These are phyloP conservation scores for Pitangus sulphuratus DNA, from an alignment of 2,797 vertebrate genomes.

Conservation along the genomic window DNA sequence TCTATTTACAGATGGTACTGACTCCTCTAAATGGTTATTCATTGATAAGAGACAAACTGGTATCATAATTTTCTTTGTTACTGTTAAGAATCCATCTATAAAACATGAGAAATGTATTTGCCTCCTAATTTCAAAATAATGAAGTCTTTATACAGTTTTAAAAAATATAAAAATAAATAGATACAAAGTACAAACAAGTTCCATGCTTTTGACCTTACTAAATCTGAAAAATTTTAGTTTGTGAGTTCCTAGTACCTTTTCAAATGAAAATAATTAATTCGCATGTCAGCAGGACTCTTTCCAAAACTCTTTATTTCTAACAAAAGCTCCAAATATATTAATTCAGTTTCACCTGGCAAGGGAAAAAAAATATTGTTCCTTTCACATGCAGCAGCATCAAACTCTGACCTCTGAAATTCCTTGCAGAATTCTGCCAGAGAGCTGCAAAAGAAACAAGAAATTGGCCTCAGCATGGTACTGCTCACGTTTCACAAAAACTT, in stretches of 20 bases:
- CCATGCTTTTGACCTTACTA: not conserved
- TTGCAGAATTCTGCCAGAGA: not conserved
- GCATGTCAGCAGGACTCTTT: not conserved
- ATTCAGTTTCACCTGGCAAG: not conserved
- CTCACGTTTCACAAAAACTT: not conserved
- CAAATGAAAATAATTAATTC: conserved; percentile 31
- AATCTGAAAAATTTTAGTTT: not conserved
- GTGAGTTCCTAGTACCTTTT: not conserved
- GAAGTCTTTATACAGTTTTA: not conserved
- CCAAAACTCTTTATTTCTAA: not conserved
- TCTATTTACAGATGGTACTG: not conserved
- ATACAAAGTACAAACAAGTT: not conserved
- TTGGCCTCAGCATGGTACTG: not conserved
- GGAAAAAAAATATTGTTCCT: not conserved
- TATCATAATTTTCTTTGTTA: not conserved
- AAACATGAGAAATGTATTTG: not conserved
- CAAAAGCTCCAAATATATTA: conserved; percentile 1
- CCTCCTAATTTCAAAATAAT: not conserved
- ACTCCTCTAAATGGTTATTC: not conserved
- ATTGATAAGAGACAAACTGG: not conserved
- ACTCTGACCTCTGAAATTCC: not conserved
- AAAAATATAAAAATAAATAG: not conserved
- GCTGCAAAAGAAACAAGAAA: not conserved
- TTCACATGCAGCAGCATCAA: not conserved
- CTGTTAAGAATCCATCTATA: not conserved